These are phyloP conservation scores for Troides oblongomaculatus DNA, from an alignment of 2,888 invertebrate genomes.

Conservation along the genomic window DNA sequence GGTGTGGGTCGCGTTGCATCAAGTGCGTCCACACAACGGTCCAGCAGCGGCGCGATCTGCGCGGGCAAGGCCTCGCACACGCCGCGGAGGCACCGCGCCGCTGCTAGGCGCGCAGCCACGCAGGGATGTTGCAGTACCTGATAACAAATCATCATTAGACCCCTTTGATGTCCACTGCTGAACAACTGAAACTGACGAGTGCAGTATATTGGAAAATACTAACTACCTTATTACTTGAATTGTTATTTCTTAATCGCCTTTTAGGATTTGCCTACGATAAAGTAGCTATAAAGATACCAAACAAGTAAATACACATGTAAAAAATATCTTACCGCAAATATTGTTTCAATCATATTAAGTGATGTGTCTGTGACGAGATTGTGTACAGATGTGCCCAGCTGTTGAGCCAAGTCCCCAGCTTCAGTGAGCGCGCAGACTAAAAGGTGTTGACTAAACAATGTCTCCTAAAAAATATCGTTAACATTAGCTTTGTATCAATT, in stretches of 20 bases:
- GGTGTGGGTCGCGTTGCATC: slow-evolving; percentile 94
- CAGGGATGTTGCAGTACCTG: slow-evolving; percentile 96
- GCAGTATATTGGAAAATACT: too few species aligned
- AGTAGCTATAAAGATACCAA: too few species aligned
- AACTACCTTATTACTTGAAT: too few species aligned
- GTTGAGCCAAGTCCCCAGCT: slow-evolving; percentile 92
- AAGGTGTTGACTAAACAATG: slow-evolving; percentile 93
- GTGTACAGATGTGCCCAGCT: slow-evolving; percentile 96
- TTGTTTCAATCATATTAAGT: slow-evolving; percentile 83
- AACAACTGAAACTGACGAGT: too few species aligned
- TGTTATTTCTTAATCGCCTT: too few species aligned
- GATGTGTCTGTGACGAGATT: slow-evolving; percentile 94
- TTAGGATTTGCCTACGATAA: too few species aligned
- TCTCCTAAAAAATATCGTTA: slow-evolving; percentile 79
- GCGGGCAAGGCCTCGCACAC: slow-evolving; percentile 96
- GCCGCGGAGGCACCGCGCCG: slow-evolving; percentile 96
- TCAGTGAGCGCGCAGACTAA: slow-evolving; percentile 96
- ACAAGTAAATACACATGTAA: not conserved
- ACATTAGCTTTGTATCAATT: not conserved
- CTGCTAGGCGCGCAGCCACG: slow-evolving; percentile 94
- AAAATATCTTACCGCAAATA: slow-evolving; percentile 69
- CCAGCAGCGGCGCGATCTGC: slow-evolving; percentile 95
- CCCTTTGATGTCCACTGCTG: too few species aligned
- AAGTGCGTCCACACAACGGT: slow-evolving; percentile 92
- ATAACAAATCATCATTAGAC: not conserved